Base-by-base conservation (phyloP, 1,140 invertebrate species). In the Dendroctonus valens region DNA sequence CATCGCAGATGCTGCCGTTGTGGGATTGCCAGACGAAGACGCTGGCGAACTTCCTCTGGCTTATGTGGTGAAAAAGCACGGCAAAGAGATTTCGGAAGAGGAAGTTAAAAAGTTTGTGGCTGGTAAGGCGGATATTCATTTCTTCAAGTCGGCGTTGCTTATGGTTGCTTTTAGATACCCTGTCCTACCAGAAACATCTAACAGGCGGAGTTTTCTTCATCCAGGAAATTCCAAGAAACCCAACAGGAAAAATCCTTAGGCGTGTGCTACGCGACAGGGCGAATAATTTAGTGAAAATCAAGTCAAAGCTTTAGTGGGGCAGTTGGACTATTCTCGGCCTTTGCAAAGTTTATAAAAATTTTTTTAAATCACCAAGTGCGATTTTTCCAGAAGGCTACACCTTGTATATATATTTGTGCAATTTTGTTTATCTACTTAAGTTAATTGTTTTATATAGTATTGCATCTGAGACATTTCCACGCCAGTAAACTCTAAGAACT, bases 1-100 rank as follows among this genome's bases (percentile, higher is more conserved):
- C 57, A 82, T 94, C 41, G 80, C 80, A 60, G 91, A 93, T 75
- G 88, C 84, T 5, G 90, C 87, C 37, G 91, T 94, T 0, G 83
- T 93, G 68, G 91, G 91, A 1, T 78, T 90, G 12, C 85, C 87
- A 4, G 82, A 92, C 73, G 82, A 83, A 40, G 76, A 74, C 39
- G 80, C 80, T 52, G 90, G 89, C 0, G 90, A 93, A 77, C 78
- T 87, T 1, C 89, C 90, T 0, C 71, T 84, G 55, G 87, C 85
- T 0, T 89, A 86, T 72, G 82, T 89, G 40, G 87, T 87, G 5
- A 75, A 75, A 41, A 83, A 84, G 71, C 76, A 78, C 2, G 81
- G 78, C 9, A 65, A 59, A 60, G 70, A 69, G 26, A 14, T 75
- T 0, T 75, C 68, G 0, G 73, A 75, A 46, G 72, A 81, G 5